Evolutionary conservation across 1,140 invertebrate genomes (phyloP).

Genomic region (Lepeophtheirus salmonis): DNA sequence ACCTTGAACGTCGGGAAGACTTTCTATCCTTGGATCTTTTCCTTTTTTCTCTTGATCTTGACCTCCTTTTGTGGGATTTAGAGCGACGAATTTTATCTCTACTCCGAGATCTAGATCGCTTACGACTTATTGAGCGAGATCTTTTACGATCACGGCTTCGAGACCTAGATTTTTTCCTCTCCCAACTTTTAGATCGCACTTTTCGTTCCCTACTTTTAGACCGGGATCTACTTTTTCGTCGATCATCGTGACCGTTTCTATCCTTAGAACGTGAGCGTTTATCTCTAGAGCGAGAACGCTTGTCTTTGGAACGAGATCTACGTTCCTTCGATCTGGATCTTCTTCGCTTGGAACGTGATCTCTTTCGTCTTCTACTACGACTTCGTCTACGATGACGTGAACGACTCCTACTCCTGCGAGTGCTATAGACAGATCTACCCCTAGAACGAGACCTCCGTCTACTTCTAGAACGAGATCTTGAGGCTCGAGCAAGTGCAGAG

Average conservation of each 20-base stretch:
- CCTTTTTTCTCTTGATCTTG: slow-evolving; percentile 5
- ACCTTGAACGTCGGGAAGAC: slow-evolving; percentile 13
- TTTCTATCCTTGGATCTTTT: slow-evolving; percentile 16
- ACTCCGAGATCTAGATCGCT: not conserved
- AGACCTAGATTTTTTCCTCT: slow-evolving; percentile 23
- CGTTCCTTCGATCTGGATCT: slow-evolving; percentile 20
- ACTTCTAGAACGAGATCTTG: slow-evolving; percentile 9
- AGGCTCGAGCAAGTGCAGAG: not conserved
- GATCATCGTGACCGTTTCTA: too few relatives aligned
- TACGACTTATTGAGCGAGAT: not conserved
- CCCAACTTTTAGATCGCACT: slow-evolving; percentile 30
- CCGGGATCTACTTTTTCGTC: slow-evolving; percentile 34
- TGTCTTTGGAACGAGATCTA: slow-evolving; percentile 15
- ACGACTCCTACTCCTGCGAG: not conserved
- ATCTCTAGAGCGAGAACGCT: not conserved
- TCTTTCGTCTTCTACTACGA: slow-evolving; percentile 12
- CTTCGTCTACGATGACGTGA: not conserved
- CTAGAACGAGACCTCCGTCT: slow-evolving; percentile 11
- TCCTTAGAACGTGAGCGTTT: slow-evolving; percentile 20
- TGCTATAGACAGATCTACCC: not conserved
- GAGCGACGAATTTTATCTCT: slow-evolving; percentile 1
- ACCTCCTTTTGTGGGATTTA: too few relatives aligned
- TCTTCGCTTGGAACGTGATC: slow-evolving; percentile 19
- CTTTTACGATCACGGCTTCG: not conserved
- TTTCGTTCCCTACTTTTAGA: slow-evolving; percentile 29